Evolutionary conservation across 2,113 vertebrate genomes (phyloP).

Genomic region (Mesembrinibis cayennensis): DNA sequence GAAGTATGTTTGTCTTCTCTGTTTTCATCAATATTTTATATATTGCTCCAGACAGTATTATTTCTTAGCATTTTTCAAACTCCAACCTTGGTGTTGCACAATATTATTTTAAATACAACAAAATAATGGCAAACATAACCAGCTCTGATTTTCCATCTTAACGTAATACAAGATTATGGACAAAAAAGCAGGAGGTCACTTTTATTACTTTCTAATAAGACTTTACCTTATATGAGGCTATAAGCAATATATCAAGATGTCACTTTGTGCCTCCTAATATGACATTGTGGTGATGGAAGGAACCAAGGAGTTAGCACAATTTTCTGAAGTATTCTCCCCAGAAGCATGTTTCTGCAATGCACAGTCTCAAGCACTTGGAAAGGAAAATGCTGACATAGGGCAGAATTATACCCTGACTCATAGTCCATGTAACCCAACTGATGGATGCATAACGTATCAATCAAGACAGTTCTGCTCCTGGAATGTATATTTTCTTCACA

Average conservation of each 20-base stretch:
- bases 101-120: conserved; percentile 53
- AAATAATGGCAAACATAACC: conserved; percentile 59
- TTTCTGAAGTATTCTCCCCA: conserved; percentile 68
- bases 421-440: conserved; percentile 49
- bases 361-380: conserved; percentile 31
- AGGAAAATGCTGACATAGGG: conserved; percentile 43
- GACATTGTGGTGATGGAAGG: conserved; percentile 71
- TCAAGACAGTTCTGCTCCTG: conserved; percentile 51
- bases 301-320: conserved; percentile 67
- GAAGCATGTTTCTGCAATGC: conserved; percentile 58
- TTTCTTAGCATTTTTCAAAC: conserved; percentile 61
- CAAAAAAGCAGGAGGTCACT: conserved; percentile 64
- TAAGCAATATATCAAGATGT: conserved; percentile 74
- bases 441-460: conserved; percentile 58
- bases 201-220: conserved; percentile 74
- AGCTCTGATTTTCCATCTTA: conserved; percentile 58
- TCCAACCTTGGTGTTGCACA: conserved; percentile 43
- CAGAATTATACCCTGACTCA: conserved; percentile 68
- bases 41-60: conserved; percentile 62
- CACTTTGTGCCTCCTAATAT: conserved; percentile 73
- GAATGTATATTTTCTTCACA: conserved; percentile 35
- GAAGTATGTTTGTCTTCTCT: conserved; percentile 44
- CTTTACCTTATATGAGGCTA: conserved; percentile 72
- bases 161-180: conserved; percentile 49
- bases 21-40: conserved; percentile 27